Base-by-base conservation (phyloP, 2,888 invertebrate species). In the Pachymerium ferrugineum region DNA sequence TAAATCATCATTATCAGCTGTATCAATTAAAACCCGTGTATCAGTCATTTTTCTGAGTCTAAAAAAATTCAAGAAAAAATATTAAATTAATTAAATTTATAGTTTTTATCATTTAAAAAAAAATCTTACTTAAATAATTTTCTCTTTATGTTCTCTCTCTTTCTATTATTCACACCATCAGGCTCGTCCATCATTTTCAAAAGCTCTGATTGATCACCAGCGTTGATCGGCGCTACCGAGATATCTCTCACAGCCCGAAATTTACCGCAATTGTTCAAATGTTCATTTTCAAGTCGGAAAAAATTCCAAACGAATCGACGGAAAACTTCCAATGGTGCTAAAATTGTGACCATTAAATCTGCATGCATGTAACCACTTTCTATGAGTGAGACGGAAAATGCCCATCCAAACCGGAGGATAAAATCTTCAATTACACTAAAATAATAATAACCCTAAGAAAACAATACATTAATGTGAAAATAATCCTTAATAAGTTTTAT, bases 231-330 rank as follows among this genome's bases (percentile, higher is more conserved):
- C 62, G 94, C 95, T 70, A 97, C 94, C 0, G 94, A 94, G 77
- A 99, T 99, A 84, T 99, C 99, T 4, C 99, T 86, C 0, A 99
- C 98, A 8, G 99, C 99, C 80, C 99, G 87, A 87, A 99, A 99
- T 85, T 86, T 84, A 73, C 99, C 99, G 85, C 98, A 98, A 85
- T 99, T 99, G 85, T 99, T 99, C 47, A 99, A 85, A 83, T 99
- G 99, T 82, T 99, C 99, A 86, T 99, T 99, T 85, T 99, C 99
- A 80, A 99, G 83, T 0, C 99, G 97, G 86, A 99, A 97, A 85
- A 95, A 99, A 85, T 99, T 99, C 99, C 99, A 99, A 69, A 99
- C 89, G 84, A 98, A 99, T 74, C 98, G 88, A 80, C 86, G 83
- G 81, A 94, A 91, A 0, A 95, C 94, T 86, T 95, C 95, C 0